phyloP scores from a whole-genome alignment of 2,888 invertebrate species.

The Limnephilus auricula region DNA sequence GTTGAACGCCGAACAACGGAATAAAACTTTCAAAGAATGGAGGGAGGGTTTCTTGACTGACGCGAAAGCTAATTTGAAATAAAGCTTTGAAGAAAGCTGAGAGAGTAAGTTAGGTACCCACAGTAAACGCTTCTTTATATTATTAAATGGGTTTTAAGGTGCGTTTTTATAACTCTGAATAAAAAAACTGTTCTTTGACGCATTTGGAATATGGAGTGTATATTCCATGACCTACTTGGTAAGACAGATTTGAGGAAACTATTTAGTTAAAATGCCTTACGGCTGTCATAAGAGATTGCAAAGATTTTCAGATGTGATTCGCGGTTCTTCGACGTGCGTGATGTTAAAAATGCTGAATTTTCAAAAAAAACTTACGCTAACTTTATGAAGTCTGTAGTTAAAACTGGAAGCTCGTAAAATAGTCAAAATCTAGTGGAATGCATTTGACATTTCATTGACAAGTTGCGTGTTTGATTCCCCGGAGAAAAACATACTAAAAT shows the following conservation, averaged over 20 bases:
- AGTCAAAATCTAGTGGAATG: too few species aligned
- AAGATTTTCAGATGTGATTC: background rate
- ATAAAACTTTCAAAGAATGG: conserved; percentile 17
- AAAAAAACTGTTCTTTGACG: background rate
- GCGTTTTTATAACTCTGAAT: too few species aligned
- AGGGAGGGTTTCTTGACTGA: background rate
- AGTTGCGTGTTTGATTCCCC: too few species aligned
- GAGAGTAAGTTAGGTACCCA: background rate
- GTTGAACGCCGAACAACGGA: background rate
- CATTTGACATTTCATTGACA: too few species aligned
- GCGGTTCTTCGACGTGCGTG: background rate
- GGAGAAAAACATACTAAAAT: too few species aligned
- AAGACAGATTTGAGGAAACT: background rate
- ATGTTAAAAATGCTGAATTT: background rate
- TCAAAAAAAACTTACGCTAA: background rate
- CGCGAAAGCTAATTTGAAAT: background rate
- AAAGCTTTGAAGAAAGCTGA: background rate
- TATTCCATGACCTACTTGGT: too few species aligned
- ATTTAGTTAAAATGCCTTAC: background rate
- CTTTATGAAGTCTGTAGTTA: too few species aligned
- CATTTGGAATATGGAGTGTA: background rate
- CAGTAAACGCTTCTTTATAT: background rate
- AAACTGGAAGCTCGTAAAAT: too few species aligned
- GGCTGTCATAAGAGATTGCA: background rate
- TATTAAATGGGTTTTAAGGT: background rate